Base-by-base conservation (phyloP, 2,888 invertebrate genomes). In the Nycteola revayana region DNA sequence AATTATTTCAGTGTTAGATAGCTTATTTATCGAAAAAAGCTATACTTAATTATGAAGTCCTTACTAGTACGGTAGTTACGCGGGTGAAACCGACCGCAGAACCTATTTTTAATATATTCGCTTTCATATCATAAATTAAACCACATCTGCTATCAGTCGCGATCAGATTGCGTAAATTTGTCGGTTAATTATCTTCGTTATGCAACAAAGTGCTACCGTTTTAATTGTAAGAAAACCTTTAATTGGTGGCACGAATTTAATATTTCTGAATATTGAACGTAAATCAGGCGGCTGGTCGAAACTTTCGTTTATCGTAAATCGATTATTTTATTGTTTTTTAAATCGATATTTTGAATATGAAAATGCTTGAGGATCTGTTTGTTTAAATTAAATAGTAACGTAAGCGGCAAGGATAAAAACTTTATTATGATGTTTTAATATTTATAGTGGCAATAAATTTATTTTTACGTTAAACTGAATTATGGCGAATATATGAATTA, bases 91-190 rank as follows among this genome's bases (percentile, higher is more conserved):
- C n/a, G n/a, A n/a, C n/a, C n/a, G n/a, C n/a, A n/a, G n/a, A n/a
- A n/a, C n/a, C n/a, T n/a, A n/a, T n/a, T n/a, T n/a, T n/a, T n/a
- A n/a, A n/a, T 14, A 3, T 0, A 22, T 7, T 17, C 41, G 43
- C 39, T 35, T 4, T 3, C 3, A 8, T 18, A 21, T 40, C 31
- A 32, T 24, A n/a, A 20, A 5, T 27, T 9, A 30, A 25, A 30
- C 25, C 28, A 32, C 25, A 26, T 17, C 32, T 10, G 49, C 60
- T 75, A 76, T 79, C 78, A 51, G 53, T 66, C 68, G 60, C 69
- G 64, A 77, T 78, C 77, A 57, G 49, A 57, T 79, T 80, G 70
- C 81, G 78, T 81, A 81, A 81, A 79, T 76, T 75, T 65, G 72
- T 66, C 57, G 46, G 65, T 73, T 81, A 80, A 81, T 78, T 76